Evolutionary conservation across 23 tunicate genomes (phyloP), one percentile per base, ranked within the genome.

Genomic region (Ciona savignyi): DNA sequence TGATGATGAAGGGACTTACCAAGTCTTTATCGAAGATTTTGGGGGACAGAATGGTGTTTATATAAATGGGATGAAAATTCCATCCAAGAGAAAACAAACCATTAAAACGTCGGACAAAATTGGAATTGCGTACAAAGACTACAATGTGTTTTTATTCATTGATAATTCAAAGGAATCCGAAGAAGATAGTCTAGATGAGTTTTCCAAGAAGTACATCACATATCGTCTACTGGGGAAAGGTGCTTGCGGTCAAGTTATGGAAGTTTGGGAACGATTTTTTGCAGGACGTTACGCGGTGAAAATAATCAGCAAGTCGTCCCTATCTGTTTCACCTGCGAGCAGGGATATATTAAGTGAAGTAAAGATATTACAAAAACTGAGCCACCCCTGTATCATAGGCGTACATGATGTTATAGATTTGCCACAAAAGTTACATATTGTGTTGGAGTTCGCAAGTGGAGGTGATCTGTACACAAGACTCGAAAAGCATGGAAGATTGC

Each of bases 171-270:
- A 60, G 27, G 70, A 74, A 21, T 67, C 60, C 31, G 79, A 70
- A 26, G 65, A 67, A 24, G 61, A 75, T 15, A 66, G 70, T 34
- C 85, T 80, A 15, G 48, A 72, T 22, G 68, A 78, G 28, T 83
- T 90, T 56, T 66, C 82, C 4, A 70, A 74, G 4, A 90, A 90
- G 68, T 90, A 83, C 68, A 74, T 90, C 65, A 56, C 81, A 23
- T 32, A 78, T 28, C 66, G 72, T 20, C n/a, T 67, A 0, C 73
- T 88, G 28, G 97, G 97, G 48, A 83, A 64, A 30, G 97, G 97
- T 32, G 97, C 97, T 3, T 90, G 71, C 35, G 89, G 97, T 29
- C 79, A 90, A 78, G 97, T 90, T 1, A 25, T 51, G 30, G 82
- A 79, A 51, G 81, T 60, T 0, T 68, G 74, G 78, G 30, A 35